Evolutionary conservation across 1,140 invertebrate genomes (phyloP).

Genomic region (Thereuonema tuberculata): DNA sequence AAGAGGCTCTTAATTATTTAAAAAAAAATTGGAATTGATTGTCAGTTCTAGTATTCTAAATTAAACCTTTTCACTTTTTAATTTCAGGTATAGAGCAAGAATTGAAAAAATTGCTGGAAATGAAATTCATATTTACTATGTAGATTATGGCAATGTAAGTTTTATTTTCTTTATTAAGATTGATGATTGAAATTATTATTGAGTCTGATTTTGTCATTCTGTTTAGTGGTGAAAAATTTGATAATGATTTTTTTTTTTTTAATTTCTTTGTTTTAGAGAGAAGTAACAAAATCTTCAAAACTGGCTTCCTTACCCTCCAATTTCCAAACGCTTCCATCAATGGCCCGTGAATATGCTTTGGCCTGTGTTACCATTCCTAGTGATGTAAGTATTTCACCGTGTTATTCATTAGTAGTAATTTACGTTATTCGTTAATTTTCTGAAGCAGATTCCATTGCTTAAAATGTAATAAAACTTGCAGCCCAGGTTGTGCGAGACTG

Average conservation of each 20-base stretch:
- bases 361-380: slow-evolving; percentile 67
- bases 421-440: slow-evolving; percentile 5
- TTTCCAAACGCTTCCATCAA: slow-evolving; percentile 56
- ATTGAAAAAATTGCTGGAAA: slow-evolving; percentile 66
- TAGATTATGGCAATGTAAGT: slow-evolving; percentile 87
- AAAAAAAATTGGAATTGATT: no score
- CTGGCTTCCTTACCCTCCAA: slow-evolving; percentile 52
- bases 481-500: no score
- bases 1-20: not conserved
- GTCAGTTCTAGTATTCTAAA: no score
- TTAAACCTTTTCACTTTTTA: no score
- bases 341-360: slow-evolving; percentile 70
- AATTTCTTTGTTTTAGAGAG: slow-evolving; percentile 30
- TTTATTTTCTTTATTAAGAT: slow-evolving; percentile 1
- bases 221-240: slow-evolving; percentile 34
- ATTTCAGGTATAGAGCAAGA: slow-evolving; percentile 62
- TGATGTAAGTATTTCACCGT: slow-evolving; percentile 44
- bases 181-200: slow-evolving; percentile 26
- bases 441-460: slow-evolving; percentile 2
- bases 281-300: slow-evolving; percentile 27
- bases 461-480: no score
- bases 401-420: slow-evolving; percentile 12
- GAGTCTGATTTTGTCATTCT: slow-evolving; percentile 9
- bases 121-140: slow-evolving; percentile 58
- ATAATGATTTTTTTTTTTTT: slow-evolving; percentile 7